These are phyloP conservation scores for Pedionomus torquatus DNA, from an alignment of 2,113 vertebrate genomes.

Conservation along the genomic window DNA sequence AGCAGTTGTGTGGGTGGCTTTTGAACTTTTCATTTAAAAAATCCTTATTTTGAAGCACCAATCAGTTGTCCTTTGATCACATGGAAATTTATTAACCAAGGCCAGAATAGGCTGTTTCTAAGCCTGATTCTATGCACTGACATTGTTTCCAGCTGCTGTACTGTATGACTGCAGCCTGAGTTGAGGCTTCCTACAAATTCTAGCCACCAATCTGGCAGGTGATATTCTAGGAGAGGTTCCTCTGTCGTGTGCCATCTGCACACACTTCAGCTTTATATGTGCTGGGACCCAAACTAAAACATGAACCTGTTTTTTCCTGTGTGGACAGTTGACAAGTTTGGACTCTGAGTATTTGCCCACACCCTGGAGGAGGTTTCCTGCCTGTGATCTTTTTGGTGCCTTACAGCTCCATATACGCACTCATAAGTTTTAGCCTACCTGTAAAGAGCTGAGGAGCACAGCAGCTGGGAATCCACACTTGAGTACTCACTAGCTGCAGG, in stretches of 20 bases:
- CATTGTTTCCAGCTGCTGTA: background rate
- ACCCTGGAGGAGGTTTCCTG: background rate
- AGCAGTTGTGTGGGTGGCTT: background rate
- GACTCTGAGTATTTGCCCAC: background rate
- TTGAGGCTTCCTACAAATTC: background rate
- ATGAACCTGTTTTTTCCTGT: background rate
- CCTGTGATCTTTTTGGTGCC: background rate
- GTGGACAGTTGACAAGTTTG: background rate
- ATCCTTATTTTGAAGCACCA: background rate
- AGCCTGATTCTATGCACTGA: background rate
- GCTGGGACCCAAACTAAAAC: background rate
- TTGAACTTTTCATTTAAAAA: background rate
- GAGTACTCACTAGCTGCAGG: background rate
- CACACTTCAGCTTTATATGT: background rate
- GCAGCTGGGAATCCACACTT: background rate
- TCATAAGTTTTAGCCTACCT: background rate
- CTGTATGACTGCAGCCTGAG: background rate
- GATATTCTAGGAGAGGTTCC: background rate
- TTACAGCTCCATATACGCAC: background rate
- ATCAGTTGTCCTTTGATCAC: background rate
- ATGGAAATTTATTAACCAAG: background rate
- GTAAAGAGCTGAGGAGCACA: background rate
- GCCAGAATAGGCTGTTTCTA: background rate
- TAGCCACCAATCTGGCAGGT: background rate
- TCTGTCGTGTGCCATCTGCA: background rate